Evolutionary conservation across 2,113 vertebrate species (phyloP), one percentile per base, ranked within the genome.

Genomic region (Apteryx mantelli): DNA sequence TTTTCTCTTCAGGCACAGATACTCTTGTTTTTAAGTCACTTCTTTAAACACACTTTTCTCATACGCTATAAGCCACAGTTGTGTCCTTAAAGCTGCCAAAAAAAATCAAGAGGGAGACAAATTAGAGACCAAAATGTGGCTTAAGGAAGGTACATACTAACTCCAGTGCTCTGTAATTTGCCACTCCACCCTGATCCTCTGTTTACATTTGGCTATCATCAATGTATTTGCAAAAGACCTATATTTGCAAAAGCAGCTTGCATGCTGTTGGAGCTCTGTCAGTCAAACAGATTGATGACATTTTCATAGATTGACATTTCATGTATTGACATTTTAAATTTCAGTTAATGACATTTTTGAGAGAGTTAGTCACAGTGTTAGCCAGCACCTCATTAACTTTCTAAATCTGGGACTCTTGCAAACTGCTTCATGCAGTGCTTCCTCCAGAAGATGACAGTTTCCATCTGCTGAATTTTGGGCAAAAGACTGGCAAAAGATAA

Each of bases 111-210:
- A 66, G 68, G 48, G 65, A 89, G 83, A 75, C 40, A 46, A 73
- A 78, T 93, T 61, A 56, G 77, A 87, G 86, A 75, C 30, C 82
- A 82, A 85, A 80, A 78, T 50, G 58, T 12, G 13, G 8, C 56
- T 82, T n/a, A 46, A 66, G 50, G 70, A 77, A 92, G 70, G 42
- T 52, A 10, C 50, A 52, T 88, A 69, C 60, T 76, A 58, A 86
- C 38, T 83, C 69, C 6, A 26, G 25, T 76, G 76, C 69, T 78
- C 64, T 95, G 68, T 83, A 88, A 93, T 95, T 95, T 95, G n/a
- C 76, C 89, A 2, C 60, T 75, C 38, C n/a, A 88, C 82, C 60
- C 71, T 1, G 0, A 75, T 91, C 40, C 71, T 88, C 32, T 46
- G 60, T 84, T 95, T 91, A 24, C 48, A 22, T 61, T 78, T 84